phyloP scores from a whole-genome alignment of 2,888 invertebrate genomes.

The Drosophila buzzatii region DNA sequence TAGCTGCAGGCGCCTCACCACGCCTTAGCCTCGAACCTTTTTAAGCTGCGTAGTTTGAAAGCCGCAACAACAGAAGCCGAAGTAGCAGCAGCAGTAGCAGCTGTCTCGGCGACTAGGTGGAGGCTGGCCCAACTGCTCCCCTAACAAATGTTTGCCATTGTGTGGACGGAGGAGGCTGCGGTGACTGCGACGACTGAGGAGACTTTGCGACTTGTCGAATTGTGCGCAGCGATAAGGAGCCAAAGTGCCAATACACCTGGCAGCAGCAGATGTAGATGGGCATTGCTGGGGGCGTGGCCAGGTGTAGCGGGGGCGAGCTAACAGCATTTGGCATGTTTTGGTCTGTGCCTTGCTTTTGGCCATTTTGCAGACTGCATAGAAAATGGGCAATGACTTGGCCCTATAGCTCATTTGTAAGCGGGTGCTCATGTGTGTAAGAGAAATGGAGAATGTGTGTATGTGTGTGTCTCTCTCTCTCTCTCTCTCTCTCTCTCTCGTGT shows the following conservation, averaged over 20 bases:
- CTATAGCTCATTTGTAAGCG: slow-evolving; percentile 46
- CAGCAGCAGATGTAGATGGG: slow-evolving; percentile 17
- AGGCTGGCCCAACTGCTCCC: slow-evolving; percentile 7
- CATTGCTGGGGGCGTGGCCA: background rate
- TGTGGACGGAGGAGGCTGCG: slow-evolving; percentile 45
- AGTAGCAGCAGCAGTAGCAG: slow-evolving; percentile 4
- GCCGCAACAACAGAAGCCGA: slow-evolving; percentile 25
- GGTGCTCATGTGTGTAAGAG: slow-evolving; percentile 3
- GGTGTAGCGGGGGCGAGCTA: slow-evolving; percentile 11
- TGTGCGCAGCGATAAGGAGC: slow-evolving; percentile 72
- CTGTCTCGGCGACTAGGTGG: background rate
- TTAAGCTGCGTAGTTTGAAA: slow-evolving; percentile 42
- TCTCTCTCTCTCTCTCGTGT: background rate
- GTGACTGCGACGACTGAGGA: background rate
- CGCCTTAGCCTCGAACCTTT: slow-evolving; percentile 18
- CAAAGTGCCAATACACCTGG: slow-evolving; percentile 68
- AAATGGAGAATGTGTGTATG: slow-evolving; percentile 4
- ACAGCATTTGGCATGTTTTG: slow-evolving; percentile 37
- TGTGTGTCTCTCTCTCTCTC: background rate
- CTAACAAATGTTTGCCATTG: slow-evolving; percentile 55
- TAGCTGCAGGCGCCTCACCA: slow-evolving; percentile 15
- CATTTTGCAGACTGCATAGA: slow-evolving; percentile 63
- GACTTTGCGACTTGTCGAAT: slow-evolving; percentile 71
- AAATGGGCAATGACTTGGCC: slow-evolving; percentile 55
- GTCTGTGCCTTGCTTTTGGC: slow-evolving; percentile 43